Conservation (phyloP, 2,888 invertebrate genomes). For the Megastigmus dorsalis region DNA sequence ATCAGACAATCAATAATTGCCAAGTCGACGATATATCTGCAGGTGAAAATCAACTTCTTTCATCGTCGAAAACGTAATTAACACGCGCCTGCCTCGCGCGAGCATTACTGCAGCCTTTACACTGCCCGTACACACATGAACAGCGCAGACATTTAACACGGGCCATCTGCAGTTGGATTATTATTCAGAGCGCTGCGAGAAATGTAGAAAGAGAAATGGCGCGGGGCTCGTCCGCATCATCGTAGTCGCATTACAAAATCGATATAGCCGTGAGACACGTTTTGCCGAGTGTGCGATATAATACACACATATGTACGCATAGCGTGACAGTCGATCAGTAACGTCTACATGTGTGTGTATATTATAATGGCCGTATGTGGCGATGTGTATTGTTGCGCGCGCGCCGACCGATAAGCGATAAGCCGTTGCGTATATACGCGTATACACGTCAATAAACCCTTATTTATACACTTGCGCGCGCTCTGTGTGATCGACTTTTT, state of each 20-base stretch:
- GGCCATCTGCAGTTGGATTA: no score
- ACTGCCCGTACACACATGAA: no score
- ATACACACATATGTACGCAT: no score
- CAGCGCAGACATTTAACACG: no score
- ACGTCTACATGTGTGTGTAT: not conserved
- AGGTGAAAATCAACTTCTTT: no score
- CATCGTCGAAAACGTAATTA: no score
- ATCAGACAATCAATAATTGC: no score
- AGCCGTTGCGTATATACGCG: conserved; percentile 1
- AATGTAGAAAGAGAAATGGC: not conserved
- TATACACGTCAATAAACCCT: not conserved
- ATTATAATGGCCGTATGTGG: not conserved
- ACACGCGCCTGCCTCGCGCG: no score
- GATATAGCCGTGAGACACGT: conserved; percentile 40
- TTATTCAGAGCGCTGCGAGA: no score
- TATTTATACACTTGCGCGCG: conserved; percentile 1
- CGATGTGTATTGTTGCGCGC: conserved; percentile 7
- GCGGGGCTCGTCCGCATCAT: conserved; percentile 24
- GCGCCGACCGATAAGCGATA: conserved; percentile 39
- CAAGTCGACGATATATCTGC: no score
- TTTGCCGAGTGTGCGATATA: no score
- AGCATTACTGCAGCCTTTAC: no score
- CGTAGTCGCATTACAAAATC: conserved; percentile 53
- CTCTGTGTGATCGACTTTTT: not conserved
- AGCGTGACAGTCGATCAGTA: not conserved